phyloP scores from a whole-genome alignment of 2,113 vertebrate genomes.

The Caloenas nicobarica region DNA sequence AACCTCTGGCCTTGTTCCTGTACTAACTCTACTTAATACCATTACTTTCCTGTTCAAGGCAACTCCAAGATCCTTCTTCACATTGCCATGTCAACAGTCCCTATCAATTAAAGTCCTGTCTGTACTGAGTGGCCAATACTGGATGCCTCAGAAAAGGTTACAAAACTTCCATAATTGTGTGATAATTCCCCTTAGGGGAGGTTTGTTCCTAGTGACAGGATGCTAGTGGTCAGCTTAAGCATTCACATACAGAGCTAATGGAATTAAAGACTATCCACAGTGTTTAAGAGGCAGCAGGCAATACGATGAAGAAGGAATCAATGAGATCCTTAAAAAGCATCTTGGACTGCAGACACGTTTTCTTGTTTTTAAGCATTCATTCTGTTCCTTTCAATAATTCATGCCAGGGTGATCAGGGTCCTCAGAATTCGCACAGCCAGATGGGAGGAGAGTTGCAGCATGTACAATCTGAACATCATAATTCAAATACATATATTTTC shows the following conservation, averaged over 20 bases:
- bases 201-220: constrained; percentile 1
- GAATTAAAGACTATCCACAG: not conserved
- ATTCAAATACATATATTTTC: not conserved
- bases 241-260: not conserved
- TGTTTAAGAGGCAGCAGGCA: not conserved
- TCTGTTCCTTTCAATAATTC: constrained; percentile 27
- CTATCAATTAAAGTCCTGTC: not conserved
- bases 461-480: not conserved
- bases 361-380: not conserved
- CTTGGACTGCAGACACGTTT: not conserved
- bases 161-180: not conserved
- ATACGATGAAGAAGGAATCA: not conserved
- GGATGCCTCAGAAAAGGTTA: not conserved
- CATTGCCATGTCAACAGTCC: not conserved
- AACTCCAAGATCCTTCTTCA: not conserved
- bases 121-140: not conserved
- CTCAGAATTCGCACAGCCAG: not conserved
- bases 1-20: not conserved
- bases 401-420: not conserved
- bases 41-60: not conserved
- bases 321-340: constrained; percentile 10
- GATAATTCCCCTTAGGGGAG: not conserved
- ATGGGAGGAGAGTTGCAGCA: not conserved
- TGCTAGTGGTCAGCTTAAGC: not conserved
- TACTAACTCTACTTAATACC: not conserved